phyloP scores from a whole-genome alignment of 2,888 invertebrate species.

The Opisthograptis luteolata region DNA sequence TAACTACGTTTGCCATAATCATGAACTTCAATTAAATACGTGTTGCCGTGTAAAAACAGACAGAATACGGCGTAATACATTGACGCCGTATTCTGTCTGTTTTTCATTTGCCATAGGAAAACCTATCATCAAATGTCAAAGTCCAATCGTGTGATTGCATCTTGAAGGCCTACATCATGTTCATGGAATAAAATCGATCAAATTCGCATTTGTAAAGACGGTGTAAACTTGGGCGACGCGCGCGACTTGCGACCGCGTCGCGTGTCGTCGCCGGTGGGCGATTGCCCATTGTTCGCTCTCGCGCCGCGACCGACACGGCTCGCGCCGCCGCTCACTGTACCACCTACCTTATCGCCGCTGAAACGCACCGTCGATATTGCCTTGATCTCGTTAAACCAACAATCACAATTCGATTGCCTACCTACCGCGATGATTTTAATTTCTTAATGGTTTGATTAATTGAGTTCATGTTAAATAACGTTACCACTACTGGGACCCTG shows the following conservation, averaged over 20 bases:
- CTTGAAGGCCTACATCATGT: background rate
- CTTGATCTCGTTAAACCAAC: constrained; percentile 76
- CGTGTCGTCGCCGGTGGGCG: constrained; percentile 57
- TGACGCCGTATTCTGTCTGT: no score
- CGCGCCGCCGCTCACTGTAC: constrained; percentile 70
- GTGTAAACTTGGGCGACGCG: constrained; percentile 30
- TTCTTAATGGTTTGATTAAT: constrained; percentile 47
- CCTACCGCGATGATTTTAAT: constrained; percentile 65
- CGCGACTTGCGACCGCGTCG: constrained; percentile 42
- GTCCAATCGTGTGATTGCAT: background rate
- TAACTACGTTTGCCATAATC: no score
- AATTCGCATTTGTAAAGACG: constrained; percentile 27
- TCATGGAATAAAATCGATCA: constrained; percentile 4
- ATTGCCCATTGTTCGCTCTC: constrained; percentile 77
- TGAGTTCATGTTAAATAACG: constrained; percentile 31
- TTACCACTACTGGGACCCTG: no score
- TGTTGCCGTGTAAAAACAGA: no score
- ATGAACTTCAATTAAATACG: no score
- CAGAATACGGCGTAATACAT: no score
- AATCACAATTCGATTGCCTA: constrained; percentile 67
- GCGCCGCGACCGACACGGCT: constrained; percentile 77
- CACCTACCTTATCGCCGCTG: constrained; percentile 72
- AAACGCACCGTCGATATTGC: constrained; percentile 63
- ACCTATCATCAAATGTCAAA: background rate
- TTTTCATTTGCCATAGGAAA: background rate